Conservation (phyloP, 1,140 invertebrate genomes). For the Caenorhabditis latens region DNA sequence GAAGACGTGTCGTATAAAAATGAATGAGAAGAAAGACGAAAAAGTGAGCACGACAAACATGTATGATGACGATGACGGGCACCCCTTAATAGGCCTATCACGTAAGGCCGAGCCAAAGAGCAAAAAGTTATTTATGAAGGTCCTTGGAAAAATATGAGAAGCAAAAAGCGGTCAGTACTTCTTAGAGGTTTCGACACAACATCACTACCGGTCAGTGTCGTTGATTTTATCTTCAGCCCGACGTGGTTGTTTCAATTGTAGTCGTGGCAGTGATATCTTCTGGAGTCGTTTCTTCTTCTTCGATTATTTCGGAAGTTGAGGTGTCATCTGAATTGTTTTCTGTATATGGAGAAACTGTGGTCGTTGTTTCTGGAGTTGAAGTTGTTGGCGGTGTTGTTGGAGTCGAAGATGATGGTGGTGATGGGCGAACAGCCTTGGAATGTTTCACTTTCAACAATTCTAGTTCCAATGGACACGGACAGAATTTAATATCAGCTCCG, state of each 20-base stretch:
- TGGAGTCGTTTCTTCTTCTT: background rate
- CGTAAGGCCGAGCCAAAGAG: conserved; percentile 6
- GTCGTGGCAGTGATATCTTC: conserved; percentile 24
- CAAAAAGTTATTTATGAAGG: conserved; percentile 40
- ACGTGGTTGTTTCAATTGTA: background rate
- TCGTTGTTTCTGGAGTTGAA: background rate
- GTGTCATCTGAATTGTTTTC: background rate
- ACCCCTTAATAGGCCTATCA: conserved; percentile 47
- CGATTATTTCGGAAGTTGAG: background rate
- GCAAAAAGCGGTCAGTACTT: conserved; percentile 49
- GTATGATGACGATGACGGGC: conserved; percentile 32
- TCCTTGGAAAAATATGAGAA: background rate
- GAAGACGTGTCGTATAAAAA: conserved; percentile 24
- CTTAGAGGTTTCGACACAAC: conserved; percentile 50
- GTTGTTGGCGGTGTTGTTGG: background rate
- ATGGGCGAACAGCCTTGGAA: conserved; percentile 10
- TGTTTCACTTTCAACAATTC: conserved; percentile 39
- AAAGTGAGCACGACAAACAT: conserved; percentile 50
- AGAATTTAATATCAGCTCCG: conserved; percentile 66
- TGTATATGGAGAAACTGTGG: background rate
- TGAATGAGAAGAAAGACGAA: conserved; percentile 51
- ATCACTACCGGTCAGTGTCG: conserved; percentile 52
- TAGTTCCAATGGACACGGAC: conserved; percentile 65
- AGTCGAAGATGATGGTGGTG: background rate
- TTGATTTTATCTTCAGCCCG: conserved; percentile 42